phyloP scores from a whole-genome alignment of 2,888 invertebrate genomes.

The Azorinus chamasolen region DNA sequence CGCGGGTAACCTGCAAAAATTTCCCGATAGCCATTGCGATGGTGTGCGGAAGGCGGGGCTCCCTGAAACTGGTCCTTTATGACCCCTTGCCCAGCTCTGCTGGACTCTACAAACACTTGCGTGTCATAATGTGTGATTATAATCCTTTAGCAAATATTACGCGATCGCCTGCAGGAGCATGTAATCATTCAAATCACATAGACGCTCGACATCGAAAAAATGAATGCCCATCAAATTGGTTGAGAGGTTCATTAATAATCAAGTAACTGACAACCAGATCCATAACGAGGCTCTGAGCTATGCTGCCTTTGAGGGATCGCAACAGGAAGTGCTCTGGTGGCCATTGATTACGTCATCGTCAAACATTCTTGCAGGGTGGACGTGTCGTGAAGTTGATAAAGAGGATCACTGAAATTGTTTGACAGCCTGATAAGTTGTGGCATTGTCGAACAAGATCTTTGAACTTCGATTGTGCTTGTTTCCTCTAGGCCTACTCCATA shows the following conservation, averaged over 20 bases:
- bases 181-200: background rate
- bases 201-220: background rate
- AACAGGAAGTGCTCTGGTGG: no score
- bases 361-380: no score
- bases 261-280: background rate
- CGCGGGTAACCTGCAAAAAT: background rate
- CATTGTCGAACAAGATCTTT: no score
- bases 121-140: constrained; percentile 32
- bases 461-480: no score
- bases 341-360: no score
- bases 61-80: background rate
- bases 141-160: constrained; percentile 43
- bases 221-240: background rate
- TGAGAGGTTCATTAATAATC: constrained; percentile 11
- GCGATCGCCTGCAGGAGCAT: constrained; percentile 4
- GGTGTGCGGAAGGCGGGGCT: background rate
- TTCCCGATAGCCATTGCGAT: background rate
- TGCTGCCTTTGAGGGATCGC: background rate
- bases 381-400: no score
- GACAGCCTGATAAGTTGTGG: no score
- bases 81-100: constrained; percentile 2
- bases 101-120: constrained; percentile 32
- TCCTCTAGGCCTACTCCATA: no score
- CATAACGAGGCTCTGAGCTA: no score
- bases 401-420: no score